Evolutionary conservation across 2,888 invertebrate species (phyloP).

Genomic region (Nomada ferruginata): DNA sequence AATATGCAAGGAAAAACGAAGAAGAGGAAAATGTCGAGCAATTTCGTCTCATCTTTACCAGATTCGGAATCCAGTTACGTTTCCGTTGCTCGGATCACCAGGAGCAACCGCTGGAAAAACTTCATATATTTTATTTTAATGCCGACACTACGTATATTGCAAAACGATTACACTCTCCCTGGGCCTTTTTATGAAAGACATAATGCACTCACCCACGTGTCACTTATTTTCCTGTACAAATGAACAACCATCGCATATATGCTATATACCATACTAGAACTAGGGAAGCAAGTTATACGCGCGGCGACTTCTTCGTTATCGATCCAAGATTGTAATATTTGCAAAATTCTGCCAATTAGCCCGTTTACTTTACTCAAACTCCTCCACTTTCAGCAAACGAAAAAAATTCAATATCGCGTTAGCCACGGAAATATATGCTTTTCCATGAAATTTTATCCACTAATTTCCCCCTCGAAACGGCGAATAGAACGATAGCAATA

Average conservation of each 20-base stretch:
- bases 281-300: no score
- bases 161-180: no score
- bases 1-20: not conserved
- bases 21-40: not conserved
- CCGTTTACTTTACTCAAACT: not conserved
- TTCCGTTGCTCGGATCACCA: not conserved
- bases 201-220: conserved; percentile 20
- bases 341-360: conserved; percentile 12
- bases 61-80: not conserved
- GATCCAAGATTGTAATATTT: not conserved
- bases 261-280: no score
- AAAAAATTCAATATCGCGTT: not conserved
- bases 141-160: no score
- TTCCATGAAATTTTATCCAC: not conserved
- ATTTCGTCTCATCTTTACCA: not conserved
- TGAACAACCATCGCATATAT: not conserved
- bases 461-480: not conserved
- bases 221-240: conserved; percentile 42
- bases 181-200: no score
- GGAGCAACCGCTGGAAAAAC: no score
- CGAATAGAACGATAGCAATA: not conserved
- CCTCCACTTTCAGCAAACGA: not conserved
- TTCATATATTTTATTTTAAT: no score
- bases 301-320: conserved; percentile 1
- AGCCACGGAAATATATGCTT: not conserved